Evolutionary conservation across 2,113 vertebrate genomes (phyloP).

Genomic region (Zootoca vivipara): DNA sequence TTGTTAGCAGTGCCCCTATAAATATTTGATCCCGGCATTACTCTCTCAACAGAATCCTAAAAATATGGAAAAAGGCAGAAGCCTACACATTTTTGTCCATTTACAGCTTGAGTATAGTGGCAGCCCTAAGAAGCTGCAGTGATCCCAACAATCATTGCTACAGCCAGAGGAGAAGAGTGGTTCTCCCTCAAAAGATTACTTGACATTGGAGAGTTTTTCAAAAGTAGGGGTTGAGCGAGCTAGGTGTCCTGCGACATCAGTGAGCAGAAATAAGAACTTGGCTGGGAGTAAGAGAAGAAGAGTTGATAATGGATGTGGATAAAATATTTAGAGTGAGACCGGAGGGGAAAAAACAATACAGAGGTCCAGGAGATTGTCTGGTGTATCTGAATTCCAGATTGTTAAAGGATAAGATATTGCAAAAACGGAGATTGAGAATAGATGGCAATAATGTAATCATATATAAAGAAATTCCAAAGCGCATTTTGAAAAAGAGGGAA

Average conservation of each 20-base stretch:
- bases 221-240: not conserved
- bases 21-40: conserved; percentile 28
- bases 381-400: too few relatives aligned
- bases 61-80: conserved; percentile 11
- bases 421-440: too few relatives aligned
- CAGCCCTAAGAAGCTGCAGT: not conserved
- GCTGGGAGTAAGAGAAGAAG: too few relatives aligned
- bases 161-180: not conserved
- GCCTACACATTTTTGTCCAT: not conserved
- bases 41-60: conserved; percentile 16
- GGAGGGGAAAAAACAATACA: too few relatives aligned
- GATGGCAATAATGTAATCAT: too few relatives aligned
- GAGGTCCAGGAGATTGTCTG: too few relatives aligned
- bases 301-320: too few relatives aligned
- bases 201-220: not conserved
- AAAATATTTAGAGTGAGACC: too few relatives aligned
- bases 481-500: too few relatives aligned
- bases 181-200: not conserved
- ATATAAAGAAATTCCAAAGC: too few relatives aligned
- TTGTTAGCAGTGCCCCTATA: not conserved
- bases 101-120: conserved; percentile 3
- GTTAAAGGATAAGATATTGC: too few relatives aligned
- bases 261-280: not conserved
- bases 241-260: not conserved
- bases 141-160: not conserved